These are phyloP conservation scores for Euphonia xanthogaster DNA, from an alignment of 2,797 vertebrate species.

Conservation along the genomic window DNA sequence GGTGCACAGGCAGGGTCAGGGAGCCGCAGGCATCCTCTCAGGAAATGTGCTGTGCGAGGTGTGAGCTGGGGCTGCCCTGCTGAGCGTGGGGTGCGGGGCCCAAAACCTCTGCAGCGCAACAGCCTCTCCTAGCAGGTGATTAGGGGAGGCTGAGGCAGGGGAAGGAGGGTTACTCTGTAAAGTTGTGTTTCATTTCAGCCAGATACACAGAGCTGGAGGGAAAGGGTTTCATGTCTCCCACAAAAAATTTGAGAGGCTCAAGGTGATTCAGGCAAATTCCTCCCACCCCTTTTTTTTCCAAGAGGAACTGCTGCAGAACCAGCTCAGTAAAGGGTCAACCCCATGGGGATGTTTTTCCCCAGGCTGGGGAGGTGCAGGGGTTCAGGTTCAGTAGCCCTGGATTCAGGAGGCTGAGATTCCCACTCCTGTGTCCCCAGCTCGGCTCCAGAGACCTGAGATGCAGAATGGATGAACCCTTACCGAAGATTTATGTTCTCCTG, in stretches of 20 bases:
- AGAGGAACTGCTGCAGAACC: neutral
- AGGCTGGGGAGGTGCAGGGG: neutral
- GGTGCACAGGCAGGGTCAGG: rapidly evolving
- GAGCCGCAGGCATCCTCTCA: rapidly evolving
- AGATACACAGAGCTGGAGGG: neutral
- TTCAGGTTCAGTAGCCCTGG: neutral
- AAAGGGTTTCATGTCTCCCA: neutral
- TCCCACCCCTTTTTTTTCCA: neutral
- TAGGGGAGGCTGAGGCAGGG: rapidly evolving
- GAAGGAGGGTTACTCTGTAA: neutral
- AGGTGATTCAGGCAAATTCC: neutral
- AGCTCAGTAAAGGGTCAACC: neutral
- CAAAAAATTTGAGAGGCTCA: neutral
- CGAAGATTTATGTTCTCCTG: neutral
- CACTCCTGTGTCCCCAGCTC: neutral
- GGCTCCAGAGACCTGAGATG: neutral
- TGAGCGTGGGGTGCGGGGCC: rapidly evolving
- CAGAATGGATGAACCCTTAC: neutral
- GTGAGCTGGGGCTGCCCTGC: neutral
- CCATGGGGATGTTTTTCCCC: neutral
- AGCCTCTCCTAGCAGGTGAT: neutral
- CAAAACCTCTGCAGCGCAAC: rapidly evolving
- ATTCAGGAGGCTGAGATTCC: neutral
- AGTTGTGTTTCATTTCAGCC: neutral
- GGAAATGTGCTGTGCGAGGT: rapidly evolving